These are phyloP conservation scores for Andrena bucephala DNA, from an alignment of 2,888 invertebrate genomes.

Conservation along the genomic window DNA sequence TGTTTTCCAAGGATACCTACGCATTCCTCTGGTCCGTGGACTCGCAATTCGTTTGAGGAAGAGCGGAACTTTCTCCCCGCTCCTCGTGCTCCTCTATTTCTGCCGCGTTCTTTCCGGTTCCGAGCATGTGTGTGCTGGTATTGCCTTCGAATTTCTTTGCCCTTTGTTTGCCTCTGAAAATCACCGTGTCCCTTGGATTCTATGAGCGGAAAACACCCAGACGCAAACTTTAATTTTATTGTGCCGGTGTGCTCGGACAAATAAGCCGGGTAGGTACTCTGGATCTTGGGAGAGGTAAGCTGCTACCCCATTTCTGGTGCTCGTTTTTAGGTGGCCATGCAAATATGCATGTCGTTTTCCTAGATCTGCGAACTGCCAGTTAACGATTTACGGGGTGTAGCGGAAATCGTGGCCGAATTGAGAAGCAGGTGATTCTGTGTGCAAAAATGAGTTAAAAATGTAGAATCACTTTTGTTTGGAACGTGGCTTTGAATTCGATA, in stretches of 20 bases:
- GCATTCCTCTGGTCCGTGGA: conserved; percentile 74
- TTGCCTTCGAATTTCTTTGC: conserved; percentile 57
- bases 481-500: too few relatives aligned
- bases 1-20: conserved; percentile 79
- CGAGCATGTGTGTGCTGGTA: conserved; percentile 28
- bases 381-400: background rate
- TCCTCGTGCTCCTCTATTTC: conserved; percentile 8
- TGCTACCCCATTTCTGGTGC: conserved; percentile 12
- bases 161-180: conserved; percentile 52
- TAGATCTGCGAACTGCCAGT: conserved; percentile 36
- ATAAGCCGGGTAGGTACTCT: conserved; percentile 55
- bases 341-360: conserved; percentile 68
- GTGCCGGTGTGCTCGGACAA: conserved; percentile 67
- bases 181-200: conserved; percentile 32
- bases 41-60: conserved; percentile 69
- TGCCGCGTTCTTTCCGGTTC: conserved; percentile 26
- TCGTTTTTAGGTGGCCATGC: conserved; percentile 56
- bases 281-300: conserved; percentile 15
- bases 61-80: conserved; percentile 46
- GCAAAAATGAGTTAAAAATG: too few relatives aligned
- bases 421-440: too few relatives aligned
- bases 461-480: too few relatives aligned
- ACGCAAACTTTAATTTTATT: conserved; percentile 69
- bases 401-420: too few relatives aligned
- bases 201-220: conserved; percentile 52